Conservation (phyloP, 2,113 vertebrate species). For the Anhinga rufa region DNA sequence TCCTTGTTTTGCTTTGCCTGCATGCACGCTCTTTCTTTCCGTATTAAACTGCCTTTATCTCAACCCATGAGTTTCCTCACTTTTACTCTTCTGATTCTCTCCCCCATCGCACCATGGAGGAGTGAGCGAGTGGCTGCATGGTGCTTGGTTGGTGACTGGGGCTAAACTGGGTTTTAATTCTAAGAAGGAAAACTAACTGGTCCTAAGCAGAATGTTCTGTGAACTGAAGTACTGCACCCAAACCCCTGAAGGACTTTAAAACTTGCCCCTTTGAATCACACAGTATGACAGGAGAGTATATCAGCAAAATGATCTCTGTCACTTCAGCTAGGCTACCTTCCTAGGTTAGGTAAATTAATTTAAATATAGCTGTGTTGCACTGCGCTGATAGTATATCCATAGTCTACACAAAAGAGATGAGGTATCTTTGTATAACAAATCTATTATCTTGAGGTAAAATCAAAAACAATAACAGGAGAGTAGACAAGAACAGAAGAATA, state of each 20-base stretch:
- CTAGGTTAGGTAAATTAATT: background rate
- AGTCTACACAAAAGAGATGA: background rate
- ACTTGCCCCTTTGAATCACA: background rate
- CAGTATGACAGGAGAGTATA: background rate
- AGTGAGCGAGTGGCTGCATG: too few relatives aligned
- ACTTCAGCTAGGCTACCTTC: background rate
- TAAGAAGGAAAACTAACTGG: background rate
- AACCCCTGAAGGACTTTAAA: background rate
- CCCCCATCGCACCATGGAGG: too few relatives aligned
- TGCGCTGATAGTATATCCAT: background rate
- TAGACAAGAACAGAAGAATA: background rate
- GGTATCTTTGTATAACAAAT: background rate
- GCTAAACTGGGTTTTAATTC: background rate
- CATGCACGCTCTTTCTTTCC: too few relatives aligned
- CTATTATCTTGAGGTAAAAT: background rate
- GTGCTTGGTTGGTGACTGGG: too few relatives aligned
- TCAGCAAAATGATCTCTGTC: background rate
- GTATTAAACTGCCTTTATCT: too few relatives aligned
- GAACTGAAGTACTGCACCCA: background rate
- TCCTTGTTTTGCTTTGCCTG: too few relatives aligned
- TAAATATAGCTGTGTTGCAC: background rate
- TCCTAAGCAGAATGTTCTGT: background rate
- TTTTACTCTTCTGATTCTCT: too few relatives aligned
- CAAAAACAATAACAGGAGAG: background rate
- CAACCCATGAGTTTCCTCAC: too few relatives aligned